Conservation (phyloP, 1,140 invertebrate genomes). For the Hypothenemus hampei region DNA sequence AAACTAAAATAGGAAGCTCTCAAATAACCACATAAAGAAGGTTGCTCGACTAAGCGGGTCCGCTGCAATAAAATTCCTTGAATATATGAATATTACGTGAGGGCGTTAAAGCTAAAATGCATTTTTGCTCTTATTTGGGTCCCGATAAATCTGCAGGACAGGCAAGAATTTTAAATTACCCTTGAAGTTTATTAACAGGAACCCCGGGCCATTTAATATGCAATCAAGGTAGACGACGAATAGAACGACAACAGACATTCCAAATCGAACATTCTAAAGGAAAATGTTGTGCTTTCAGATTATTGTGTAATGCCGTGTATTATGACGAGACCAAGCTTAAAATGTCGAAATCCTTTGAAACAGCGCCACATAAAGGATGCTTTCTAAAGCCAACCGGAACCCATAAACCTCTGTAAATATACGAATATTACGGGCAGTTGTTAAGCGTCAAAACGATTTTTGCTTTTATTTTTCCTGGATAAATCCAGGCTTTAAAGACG, state of each 20-base stretch:
- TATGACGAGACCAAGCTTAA: neutral
- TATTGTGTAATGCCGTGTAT: too few relatives aligned
- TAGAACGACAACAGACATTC: too few relatives aligned
- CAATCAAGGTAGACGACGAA: too few relatives aligned
- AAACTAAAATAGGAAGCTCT: constrained; percentile 6
- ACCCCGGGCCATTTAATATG: too few relatives aligned
- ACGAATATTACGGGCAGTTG: constrained; percentile 3
- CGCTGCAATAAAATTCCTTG: constrained; percentile 3
- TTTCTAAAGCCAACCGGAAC: neutral
- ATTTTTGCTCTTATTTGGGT: constrained; percentile 13
- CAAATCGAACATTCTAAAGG: too few relatives aligned
- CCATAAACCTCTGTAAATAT: constrained; percentile 5
- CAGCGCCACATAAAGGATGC: constrained; percentile 1
- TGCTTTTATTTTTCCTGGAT: neutral
- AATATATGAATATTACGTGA: constrained; percentile 18
- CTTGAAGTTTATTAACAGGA: too few relatives aligned
- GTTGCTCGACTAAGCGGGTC: constrained; percentile 1
- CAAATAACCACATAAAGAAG: constrained; percentile 8
- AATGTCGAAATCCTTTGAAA: neutral
- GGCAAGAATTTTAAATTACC: constrained; percentile 5
- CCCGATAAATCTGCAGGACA: constrained; percentile 2
- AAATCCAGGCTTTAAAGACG: neutral
- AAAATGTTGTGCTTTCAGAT: too few relatives aligned
- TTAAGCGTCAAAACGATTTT: constrained; percentile 1
- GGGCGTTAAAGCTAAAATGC: constrained; percentile 7